Percentiles rank a stretch among this genome's conserved stretches.
phyloP scores from a whole-genome alignment of 2,113 vertebrate genomes.

The Otis tarda region DNA sequence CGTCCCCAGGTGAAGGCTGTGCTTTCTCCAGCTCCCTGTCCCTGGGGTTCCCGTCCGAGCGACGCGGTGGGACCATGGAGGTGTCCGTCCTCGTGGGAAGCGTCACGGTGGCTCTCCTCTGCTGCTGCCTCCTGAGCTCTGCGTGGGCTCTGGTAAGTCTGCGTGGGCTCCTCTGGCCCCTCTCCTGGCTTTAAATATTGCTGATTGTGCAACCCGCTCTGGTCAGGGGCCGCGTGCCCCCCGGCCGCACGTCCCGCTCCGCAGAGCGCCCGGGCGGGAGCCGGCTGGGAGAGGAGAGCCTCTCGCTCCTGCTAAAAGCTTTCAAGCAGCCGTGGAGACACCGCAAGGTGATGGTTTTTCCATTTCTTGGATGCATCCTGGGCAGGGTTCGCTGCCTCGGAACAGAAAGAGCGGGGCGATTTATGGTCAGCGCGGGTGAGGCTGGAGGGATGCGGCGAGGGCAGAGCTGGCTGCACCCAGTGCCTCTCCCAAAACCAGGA shows the following conservation, averaged over 20 bases:
- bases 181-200: neutral
- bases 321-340: neutral
- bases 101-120: neutral
- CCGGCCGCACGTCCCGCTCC: rapidly evolving
- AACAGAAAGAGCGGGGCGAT: rapidly evolving
- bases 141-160: constrained; percentile 54
- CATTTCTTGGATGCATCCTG: neutral
- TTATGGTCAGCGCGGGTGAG: rapidly evolving
- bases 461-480: neutral
- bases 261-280: neutral
- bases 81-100: neutral
- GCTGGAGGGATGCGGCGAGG: rapidly evolving
- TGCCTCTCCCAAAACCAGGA: neutral
- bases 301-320: neutral
- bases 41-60: neutral
- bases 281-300: neutral
- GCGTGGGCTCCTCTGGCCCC: neutral
- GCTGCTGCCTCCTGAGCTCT: constrained; percentile 35
- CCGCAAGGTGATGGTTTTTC: neutral
- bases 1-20: neutral
- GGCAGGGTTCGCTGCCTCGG: neutral
- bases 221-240: rapidly evolving
- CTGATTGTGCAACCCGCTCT: rapidly evolving
- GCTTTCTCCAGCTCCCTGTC: neutral
- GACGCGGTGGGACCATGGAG: neutral